Evolutionary conservation across 2,888 invertebrate species (phyloP).

Genomic region (Tortricodes alternella): DNA sequence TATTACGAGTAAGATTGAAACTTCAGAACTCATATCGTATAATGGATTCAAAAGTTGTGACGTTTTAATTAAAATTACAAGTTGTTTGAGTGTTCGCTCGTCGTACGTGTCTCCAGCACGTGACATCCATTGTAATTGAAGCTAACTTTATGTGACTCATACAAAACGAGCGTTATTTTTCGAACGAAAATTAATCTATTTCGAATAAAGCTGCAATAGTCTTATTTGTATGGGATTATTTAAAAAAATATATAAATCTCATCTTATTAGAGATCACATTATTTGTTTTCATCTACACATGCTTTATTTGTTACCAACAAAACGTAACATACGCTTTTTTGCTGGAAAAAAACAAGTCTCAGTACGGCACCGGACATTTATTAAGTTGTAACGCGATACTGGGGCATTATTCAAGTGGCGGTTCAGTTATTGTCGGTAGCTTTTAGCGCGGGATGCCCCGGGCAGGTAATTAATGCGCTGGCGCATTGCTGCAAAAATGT

Average conservation of each 20-base stretch:
- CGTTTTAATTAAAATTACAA: slow-evolving; percentile 75
- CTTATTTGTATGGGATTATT: no score
- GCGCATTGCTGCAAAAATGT: slow-evolving; percentile 45
- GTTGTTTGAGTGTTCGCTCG: slow-evolving; percentile 60
- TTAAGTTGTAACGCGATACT: slow-evolving; percentile 13
- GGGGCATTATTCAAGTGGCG: slow-evolving; percentile 36
- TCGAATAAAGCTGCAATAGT: no score
- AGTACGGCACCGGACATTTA: neutral
- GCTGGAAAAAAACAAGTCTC: neutral
- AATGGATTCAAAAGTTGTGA: slow-evolving; percentile 65
- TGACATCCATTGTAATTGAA: slow-evolving; percentile 65
- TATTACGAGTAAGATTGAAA: slow-evolving; percentile 36
- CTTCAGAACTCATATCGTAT: slow-evolving; percentile 47
- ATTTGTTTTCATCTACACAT: no score
- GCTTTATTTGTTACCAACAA: no score
- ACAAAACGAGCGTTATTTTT: slow-evolving; percentile 46
- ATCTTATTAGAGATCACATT: neutral
- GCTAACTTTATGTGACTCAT: slow-evolving; percentile 50
- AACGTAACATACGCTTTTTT: no score
- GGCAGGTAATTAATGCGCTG: slow-evolving; percentile 45
- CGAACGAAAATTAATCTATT: slow-evolving; percentile 1
- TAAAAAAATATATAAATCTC: no score
- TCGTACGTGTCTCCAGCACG: slow-evolving; percentile 61
- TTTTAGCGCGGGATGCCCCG: slow-evolving; percentile 38
- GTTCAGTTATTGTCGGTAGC: slow-evolving; percentile 43